Evolutionary conservation across 2,113 vertebrate genomes (phyloP), one percentile per base, ranked within the genome.

Genomic region (Chionis minor): DNA sequence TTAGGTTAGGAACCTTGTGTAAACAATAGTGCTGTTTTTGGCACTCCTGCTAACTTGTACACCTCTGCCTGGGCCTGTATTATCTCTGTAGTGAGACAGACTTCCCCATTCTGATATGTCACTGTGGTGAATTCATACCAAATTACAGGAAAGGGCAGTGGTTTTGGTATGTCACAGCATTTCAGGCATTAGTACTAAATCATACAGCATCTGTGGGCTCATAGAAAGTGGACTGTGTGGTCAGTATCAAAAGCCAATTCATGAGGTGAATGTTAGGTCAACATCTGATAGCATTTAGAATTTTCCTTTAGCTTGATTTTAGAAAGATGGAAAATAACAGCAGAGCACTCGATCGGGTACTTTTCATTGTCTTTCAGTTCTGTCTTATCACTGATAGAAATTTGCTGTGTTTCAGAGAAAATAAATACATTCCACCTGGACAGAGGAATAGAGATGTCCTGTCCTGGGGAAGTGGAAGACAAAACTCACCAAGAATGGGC

Each of bases 361-460:
- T 90, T 88, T 28, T 81, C 32, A 6, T 65, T 79, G 58, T 61
- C 45, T 72, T 71, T 87, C 35, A 22, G 30, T 74, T 82, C 54
- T 86, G 55, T 22, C 61, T 82, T 40, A 28, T 12, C 4, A 10
- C 81, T 97, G 59, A 95, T 63, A 80, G 71, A 66, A 86, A 51
- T 85, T 33, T 92, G 81, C 58, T 98, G 54, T 84, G 79, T 98
- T 98, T 87, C 97, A 99, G 99, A 98, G 99, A 99, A 98, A 99
- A 99, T 97, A 99, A 99, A 94, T 99, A 99, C 98, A 98, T 99
- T 98, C 99, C 99, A 97, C 99, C 99, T 81, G 98, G 99, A 96
- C 99, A 99, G 98, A 99, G 99, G 97, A 99, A 99, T 95, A 98
- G 99, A 97, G 99, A 99, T 92, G 98, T 98, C n/a, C 95, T 99